These are phyloP conservation scores for Lichenostomus cassidix DNA, from an alignment of 2,113 vertebrate species.

Conservation along the genomic window DNA sequence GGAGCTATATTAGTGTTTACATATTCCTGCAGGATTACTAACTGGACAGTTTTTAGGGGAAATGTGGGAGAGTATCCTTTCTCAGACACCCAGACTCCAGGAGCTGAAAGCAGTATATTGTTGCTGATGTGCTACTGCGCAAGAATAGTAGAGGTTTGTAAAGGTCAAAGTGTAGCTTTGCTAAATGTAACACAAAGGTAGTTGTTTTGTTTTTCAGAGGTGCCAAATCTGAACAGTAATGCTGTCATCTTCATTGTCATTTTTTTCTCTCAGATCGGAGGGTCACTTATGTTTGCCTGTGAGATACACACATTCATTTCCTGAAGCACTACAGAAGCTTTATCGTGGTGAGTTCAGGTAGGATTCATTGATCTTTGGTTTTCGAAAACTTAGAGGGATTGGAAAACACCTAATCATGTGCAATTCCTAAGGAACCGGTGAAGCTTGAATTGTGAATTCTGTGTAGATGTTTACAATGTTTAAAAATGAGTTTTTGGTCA, in stretches of 20 bases:
- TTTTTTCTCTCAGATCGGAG: constrained; percentile 79
- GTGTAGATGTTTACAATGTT: background rate
- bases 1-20: background rate
- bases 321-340: constrained; percentile 91
- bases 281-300: constrained; percentile 96
- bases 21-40: background rate
- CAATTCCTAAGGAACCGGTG: background rate
- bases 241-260: background rate
- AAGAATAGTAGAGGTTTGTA: background rate
- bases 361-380: constrained; percentile 57
- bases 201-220: background rate
- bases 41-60: background rate
- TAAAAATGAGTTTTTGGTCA: background rate
- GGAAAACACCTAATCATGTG: background rate
- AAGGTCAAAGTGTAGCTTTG: background rate
- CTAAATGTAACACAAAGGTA: background rate
- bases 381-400: background rate
- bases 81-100: background rate
- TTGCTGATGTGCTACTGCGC: background rate
- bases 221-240: background rate
- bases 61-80: background rate
- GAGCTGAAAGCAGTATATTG: background rate
- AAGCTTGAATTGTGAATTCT: background rate
- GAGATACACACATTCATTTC: constrained; percentile 89
- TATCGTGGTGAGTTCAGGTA: constrained; percentile 95